phyloP scores from a whole-genome alignment of 2,797 vertebrate genomes.

The Myotis myotis region DNA sequence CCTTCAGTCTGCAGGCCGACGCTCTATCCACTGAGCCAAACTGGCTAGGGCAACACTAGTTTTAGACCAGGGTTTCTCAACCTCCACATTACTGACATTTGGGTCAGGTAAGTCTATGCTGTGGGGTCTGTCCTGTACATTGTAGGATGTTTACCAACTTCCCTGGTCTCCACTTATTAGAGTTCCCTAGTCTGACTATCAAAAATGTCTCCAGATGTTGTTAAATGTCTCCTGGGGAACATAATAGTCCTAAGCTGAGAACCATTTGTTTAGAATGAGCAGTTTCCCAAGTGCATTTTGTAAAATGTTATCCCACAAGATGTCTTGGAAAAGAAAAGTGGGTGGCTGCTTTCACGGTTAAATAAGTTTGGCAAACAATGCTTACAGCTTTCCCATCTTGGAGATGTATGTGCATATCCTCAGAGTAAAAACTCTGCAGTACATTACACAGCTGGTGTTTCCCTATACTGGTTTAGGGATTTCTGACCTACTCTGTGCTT shows the following conservation, averaged over 20 bases:
- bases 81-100: background rate
- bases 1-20: background rate
- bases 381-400: background rate
- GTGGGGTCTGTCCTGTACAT: background rate
- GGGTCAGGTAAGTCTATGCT: background rate
- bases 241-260: background rate
- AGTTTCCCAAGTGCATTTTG: background rate
- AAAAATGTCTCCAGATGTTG: background rate
- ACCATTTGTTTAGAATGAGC: background rate
- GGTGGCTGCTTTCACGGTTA: background rate
- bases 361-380: slow-evolving; percentile 25
- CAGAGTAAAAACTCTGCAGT: background rate
- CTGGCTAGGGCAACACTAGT: background rate
- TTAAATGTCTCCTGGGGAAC: background rate
- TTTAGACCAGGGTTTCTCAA: background rate
- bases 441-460: background rate
- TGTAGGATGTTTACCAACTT: background rate
- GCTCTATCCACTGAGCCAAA: background rate
- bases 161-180: background rate
- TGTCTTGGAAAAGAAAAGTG: slow-evolving; percentile 5
- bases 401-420: background rate
- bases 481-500: slow-evolving; percentile 27
- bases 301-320: background rate
- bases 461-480: background rate
- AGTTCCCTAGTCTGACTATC: background rate